Conservation (phyloP, 2,113 vertebrate genomes). For the Delphinus delphis region DNA sequence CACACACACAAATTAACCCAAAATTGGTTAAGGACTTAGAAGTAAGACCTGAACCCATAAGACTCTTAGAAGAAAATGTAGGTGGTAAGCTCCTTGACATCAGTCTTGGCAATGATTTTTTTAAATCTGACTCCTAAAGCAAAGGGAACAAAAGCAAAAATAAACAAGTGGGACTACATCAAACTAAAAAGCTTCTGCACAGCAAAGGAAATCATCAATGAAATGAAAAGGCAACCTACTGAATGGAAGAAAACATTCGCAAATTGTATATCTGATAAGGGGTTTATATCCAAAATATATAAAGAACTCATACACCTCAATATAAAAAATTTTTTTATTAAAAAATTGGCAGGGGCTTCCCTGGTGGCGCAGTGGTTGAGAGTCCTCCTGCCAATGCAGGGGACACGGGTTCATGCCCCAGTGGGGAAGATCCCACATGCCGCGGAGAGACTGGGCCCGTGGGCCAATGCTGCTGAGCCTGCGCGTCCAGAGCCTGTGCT, state of each 20-base stretch:
- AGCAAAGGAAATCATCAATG: neutral
- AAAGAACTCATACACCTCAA: neutral
- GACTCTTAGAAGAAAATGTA: neutral
- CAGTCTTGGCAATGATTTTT: neutral
- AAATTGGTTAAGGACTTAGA: neutral
- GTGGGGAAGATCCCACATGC: too few species aligned
- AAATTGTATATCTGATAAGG: neutral
- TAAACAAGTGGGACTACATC: neutral
- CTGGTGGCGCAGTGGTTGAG: too few species aligned
- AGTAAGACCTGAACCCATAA: neutral
- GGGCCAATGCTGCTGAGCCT: too few species aligned
- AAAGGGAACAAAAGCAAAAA: neutral
- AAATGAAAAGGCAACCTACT: neutral
- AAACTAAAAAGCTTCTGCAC: neutral
- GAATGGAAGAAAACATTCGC: neutral
- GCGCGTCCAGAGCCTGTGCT: accelerated
- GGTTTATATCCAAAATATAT: neutral
- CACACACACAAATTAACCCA: neutral
- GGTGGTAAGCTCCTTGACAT: neutral
- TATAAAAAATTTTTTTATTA: neutral
- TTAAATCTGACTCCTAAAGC: neutral
- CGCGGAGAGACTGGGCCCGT: too few species aligned
- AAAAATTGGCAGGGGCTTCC: neutral
- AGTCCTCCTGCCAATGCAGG: too few species aligned
- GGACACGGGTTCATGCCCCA: too few species aligned